These are phyloP conservation scores for Oryctolagus cuniculus DNA, from an alignment of 2,113 vertebrate species.

Conservation along the genomic window DNA sequence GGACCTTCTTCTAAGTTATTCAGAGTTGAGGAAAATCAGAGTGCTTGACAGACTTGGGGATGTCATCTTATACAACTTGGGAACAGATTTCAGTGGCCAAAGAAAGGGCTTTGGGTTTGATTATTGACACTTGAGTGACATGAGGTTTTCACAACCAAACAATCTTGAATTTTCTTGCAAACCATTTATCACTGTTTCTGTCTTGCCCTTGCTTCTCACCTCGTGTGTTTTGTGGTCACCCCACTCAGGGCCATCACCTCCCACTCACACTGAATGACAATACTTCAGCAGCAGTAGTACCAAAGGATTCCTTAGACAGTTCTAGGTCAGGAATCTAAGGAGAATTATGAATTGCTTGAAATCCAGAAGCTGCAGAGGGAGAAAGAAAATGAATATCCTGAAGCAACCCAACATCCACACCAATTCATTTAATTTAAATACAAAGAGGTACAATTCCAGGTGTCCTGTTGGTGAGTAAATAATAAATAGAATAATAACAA, in stretches of 20 bases:
- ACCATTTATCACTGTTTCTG: not conserved
- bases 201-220: no score
- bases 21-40: not conserved
- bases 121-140: not conserved
- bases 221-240: not conserved
- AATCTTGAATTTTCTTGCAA: not conserved
- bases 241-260: no score
- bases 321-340: not conserved
- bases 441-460: not conserved
- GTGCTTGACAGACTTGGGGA: not conserved
- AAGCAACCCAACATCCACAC: not conserved
- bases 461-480: not conserved
- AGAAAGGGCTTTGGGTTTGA: accelerated
- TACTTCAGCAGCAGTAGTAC: not conserved
- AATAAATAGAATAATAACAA: not conserved
- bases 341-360: not conserved
- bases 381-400: not conserved
- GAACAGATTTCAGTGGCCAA: not conserved
- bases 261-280: not conserved
- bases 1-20: not conserved
- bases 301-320: not conserved
- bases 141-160: not conserved
- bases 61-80: not conserved
- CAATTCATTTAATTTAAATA: not conserved
- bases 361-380: not conserved